phyloP scores from a whole-genome alignment of 2,113 vertebrate genomes.

The Grus americana region DNA sequence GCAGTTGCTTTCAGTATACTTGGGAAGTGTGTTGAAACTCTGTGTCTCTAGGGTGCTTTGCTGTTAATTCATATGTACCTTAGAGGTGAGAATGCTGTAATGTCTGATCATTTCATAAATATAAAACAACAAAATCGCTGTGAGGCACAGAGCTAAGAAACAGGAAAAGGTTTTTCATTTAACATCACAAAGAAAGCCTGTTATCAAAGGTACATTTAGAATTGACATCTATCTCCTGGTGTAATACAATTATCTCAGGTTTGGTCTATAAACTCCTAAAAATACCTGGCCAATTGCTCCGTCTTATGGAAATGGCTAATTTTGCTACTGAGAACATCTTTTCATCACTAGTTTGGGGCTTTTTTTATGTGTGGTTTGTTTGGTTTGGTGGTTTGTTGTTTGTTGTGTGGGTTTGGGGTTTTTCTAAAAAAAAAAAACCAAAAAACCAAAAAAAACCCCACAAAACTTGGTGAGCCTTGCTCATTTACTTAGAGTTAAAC shows the following conservation, averaged over 20 bases:
- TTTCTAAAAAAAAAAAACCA: no score
- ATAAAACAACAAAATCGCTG: neutral
- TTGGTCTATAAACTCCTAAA: neutral
- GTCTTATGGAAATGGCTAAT: neutral
- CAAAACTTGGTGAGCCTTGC: neutral
- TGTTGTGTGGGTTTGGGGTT: neutral
- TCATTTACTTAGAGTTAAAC: neutral
- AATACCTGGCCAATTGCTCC: neutral
- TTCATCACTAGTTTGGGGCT: neutral
- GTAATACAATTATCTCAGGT: neutral
- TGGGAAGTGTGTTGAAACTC: neutral
- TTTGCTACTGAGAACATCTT: neutral
- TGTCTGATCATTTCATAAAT: neutral
- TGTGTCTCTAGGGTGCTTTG: neutral
- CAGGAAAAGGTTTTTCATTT: neutral
- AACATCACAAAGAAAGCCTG: neutral
- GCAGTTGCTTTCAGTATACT: neutral
- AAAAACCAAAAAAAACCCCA: no score
- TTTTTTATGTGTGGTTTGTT: no score
- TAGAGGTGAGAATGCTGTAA: neutral
- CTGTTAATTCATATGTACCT: neutral
- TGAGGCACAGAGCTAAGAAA: neutral
- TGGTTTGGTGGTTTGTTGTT: no score
- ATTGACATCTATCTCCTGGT: neutral
- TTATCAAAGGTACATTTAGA: neutral